Conservation (phyloP, 1,140 invertebrate genomes). For the Vanessa tameamea region DNA sequence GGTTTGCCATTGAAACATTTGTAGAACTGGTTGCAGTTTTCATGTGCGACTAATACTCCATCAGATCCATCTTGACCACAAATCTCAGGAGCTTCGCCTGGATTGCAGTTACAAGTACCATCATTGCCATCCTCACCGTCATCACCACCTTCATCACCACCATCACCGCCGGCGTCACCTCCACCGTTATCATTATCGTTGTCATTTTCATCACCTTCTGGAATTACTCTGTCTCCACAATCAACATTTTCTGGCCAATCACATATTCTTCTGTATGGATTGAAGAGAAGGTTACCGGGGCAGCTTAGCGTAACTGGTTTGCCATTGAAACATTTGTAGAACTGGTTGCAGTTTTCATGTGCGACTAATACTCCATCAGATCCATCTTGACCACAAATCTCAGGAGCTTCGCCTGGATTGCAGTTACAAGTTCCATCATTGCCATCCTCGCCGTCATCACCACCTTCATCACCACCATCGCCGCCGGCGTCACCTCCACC, state of each 20-base stretch:
- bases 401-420: conserved; percentile 37
- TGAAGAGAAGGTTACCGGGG: conserved; percentile 76
- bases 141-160: neutral
- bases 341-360: conserved; percentile 55
- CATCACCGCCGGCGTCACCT: conserved; percentile 10
- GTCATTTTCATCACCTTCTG: neutral
- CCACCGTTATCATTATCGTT: conserved; percentile 5
- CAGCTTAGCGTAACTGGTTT: conserved; percentile 60
- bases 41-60: conserved; percentile 46
- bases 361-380: conserved; percentile 47
- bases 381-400: conserved; percentile 39
- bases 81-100: conserved; percentile 37
- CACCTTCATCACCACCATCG: conserved; percentile 13
- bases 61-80: conserved; percentile 45
- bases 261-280: conserved; percentile 81
- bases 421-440: conserved; percentile 35
- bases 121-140: conserved; percentile 14
- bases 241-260: conserved; percentile 82
- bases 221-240: conserved; percentile 40
- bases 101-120: conserved; percentile 34
- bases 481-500: conserved; percentile 11
- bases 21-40: conserved; percentile 58
- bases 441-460: conserved; percentile 22
- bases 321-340: conserved; percentile 49
- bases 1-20: conserved; percentile 45